These are phyloP conservation scores for Silurus asotus DNA, from an alignment of 2,113 vertebrate genomes.

Conservation along the genomic window DNA sequence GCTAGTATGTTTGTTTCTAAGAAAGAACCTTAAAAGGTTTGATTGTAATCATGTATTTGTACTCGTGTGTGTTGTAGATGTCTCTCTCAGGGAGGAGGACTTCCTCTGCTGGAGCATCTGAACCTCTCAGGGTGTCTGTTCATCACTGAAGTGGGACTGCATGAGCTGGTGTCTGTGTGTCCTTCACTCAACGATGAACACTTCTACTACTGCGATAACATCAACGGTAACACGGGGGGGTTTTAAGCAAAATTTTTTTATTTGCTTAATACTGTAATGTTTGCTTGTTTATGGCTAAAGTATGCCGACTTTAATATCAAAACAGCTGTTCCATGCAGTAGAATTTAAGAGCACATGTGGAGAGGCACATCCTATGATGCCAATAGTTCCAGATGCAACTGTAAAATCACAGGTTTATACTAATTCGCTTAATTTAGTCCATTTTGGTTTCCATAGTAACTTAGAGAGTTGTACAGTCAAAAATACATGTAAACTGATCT, in stretches of 20 bases:
- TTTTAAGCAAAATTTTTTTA: too few species aligned
- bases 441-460: neutral
- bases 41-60: too few species aligned
- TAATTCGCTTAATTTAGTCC: neutral
- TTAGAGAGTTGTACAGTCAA: neutral
- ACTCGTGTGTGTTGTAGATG: conserved; percentile 70
- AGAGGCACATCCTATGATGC: neutral
- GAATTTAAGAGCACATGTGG: neutral
- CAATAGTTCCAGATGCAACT: neutral
- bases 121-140: conserved; percentile 94
- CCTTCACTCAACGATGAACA: conserved; percentile 94
- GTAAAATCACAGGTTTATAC: neutral
- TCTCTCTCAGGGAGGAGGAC: conserved; percentile 87
- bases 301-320: neutral
- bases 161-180: conserved; percentile 89
- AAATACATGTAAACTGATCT: too few species aligned
- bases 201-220: conserved; percentile 99
- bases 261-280: too few species aligned
- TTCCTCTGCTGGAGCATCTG: conserved; percentile 90
- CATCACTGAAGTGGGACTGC: conserved; percentile 89
- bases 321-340: neutral
- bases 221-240: conserved; percentile 83
- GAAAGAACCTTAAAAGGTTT: neutral
- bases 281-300: too few species aligned
- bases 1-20: neutral